Evolutionary conservation across 2,797 vertebrate species (phyloP).

Genomic region (Sebastiscus albofasciatus): DNA sequence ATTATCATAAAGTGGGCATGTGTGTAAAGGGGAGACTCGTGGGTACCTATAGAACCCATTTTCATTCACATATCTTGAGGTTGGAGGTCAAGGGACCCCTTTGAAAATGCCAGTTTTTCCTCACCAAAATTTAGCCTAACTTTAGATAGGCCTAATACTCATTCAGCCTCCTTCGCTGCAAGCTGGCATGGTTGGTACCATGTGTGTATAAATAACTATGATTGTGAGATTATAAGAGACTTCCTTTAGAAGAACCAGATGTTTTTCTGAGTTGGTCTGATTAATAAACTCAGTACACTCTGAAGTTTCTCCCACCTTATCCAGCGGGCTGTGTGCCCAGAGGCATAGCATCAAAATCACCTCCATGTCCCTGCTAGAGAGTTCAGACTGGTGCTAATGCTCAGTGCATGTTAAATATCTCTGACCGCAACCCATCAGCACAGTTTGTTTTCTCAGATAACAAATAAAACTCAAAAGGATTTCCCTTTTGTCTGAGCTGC

Average conservation of each 20-base stretch:
- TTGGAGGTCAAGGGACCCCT: too few relatives aligned
- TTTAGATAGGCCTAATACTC: too few relatives aligned
- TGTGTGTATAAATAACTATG: not conserved
- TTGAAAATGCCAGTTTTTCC: too few relatives aligned
- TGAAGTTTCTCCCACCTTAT: not conserved
- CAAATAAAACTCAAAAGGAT: constrained; percentile 43
- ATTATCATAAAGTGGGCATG: too few relatives aligned
- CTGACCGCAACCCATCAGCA: constrained; percentile 18
- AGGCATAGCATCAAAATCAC: not conserved
- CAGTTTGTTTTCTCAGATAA: constrained; percentile 63
- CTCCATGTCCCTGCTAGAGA: not conserved
- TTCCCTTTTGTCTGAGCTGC: constrained; percentile 28
- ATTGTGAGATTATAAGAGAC: not conserved
- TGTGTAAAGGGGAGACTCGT: too few relatives aligned
- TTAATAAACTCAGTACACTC: not conserved
- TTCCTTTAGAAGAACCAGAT: not conserved
- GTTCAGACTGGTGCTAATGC: not conserved
- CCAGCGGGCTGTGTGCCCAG: not conserved
- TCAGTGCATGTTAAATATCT: not conserved
- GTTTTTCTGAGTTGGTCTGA: not conserved
- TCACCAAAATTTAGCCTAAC: too few relatives aligned
- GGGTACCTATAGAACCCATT: too few relatives aligned
- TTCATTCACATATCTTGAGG: too few relatives aligned
- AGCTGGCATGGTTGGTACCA: too few relatives aligned
- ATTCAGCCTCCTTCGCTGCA: too few relatives aligned